A percentile compares a stretch with the other conserved stretches of the same genome.
phyloP scores from a whole-genome alignment of 2,797 vertebrate genomes.

The Myotis pilosus region DNA sequence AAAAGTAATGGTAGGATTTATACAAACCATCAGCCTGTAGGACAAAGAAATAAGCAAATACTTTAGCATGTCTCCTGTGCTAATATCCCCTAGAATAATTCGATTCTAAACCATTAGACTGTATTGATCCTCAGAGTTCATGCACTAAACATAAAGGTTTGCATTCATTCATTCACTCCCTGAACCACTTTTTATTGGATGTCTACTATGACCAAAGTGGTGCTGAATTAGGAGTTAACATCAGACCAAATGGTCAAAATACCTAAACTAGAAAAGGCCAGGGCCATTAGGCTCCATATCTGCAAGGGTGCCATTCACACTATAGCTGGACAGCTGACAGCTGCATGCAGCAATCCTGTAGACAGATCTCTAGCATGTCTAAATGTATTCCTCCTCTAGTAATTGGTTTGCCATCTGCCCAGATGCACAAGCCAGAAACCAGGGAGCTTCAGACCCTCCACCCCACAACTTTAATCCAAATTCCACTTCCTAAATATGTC shows the following conservation, averaged over 20 bases:
- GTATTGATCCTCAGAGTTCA: neutral
- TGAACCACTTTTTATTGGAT: neutral
- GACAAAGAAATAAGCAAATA: slow-evolving; percentile 3
- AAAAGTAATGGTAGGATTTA: neutral
- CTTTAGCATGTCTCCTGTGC: slow-evolving; percentile 10
- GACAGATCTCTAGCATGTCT: neutral
- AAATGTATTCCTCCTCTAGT: neutral
- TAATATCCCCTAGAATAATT: neutral
- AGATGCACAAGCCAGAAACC: neutral
- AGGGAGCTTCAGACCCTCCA: neutral
- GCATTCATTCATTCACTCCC: neutral
- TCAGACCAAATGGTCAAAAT: neutral
- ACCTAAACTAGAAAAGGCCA: neutral
- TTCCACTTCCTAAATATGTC: slow-evolving; percentile 3
- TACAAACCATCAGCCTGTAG: neutral
- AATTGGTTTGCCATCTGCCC: neutral
- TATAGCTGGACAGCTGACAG: neutral
- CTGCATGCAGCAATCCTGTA: neutral
- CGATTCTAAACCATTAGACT: neutral
- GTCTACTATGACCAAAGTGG: neutral
- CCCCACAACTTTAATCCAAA: slow-evolving; percentile 12
- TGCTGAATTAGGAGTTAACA: slow-evolving; percentile 2
- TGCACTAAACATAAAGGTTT: neutral
- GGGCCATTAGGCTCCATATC: neutral
- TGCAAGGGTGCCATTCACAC: neutral